Conservation (phyloP, 2,888 invertebrate species). For the Stenoptilia bipunctidactyla region DNA sequence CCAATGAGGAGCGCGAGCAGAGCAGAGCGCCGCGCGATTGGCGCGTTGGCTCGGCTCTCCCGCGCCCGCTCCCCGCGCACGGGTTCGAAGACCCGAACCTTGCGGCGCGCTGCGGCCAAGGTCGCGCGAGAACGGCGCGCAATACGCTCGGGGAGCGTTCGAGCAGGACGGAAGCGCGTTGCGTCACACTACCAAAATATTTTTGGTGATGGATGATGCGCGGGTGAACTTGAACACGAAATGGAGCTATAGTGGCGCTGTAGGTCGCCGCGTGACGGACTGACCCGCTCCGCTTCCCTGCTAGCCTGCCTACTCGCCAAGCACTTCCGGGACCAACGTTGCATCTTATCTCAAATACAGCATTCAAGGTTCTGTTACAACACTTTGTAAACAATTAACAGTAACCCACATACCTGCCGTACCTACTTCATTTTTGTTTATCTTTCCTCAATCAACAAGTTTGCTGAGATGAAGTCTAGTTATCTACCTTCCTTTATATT, state of each 20-base stretch:
- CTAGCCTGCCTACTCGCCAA: constrained; percentile 34
- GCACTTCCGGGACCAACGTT: constrained; percentile 38
- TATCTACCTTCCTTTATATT: no score
- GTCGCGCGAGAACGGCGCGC: constrained; percentile 71
- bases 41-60: constrained; percentile 46
- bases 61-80: constrained; percentile 35
- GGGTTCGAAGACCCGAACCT: constrained; percentile 88
- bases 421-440: no score
- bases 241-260: constrained; percentile 54
- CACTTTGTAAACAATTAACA: no score
- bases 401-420: no score
- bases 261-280: constrained; percentile 57
- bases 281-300: constrained; percentile 46
- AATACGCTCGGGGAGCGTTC: constrained; percentile 48
- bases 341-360: no score
- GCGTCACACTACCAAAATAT: constrained; percentile 70
- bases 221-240: constrained; percentile 69
- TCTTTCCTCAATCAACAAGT: no score
- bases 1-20: constrained; percentile 65
- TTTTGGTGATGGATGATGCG: constrained; percentile 61
- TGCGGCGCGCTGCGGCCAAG: constrained; percentile 89
- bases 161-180: constrained; percentile 54
- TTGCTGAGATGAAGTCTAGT: no score
- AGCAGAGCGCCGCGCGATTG: constrained; percentile 55
- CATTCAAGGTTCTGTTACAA: no score